Percentiles rank a stretch among this genome's conserved stretches.
Evolutionary conservation across 2,113 vertebrate species (phyloP).

Genomic region (Vombatus ursinus): DNA sequence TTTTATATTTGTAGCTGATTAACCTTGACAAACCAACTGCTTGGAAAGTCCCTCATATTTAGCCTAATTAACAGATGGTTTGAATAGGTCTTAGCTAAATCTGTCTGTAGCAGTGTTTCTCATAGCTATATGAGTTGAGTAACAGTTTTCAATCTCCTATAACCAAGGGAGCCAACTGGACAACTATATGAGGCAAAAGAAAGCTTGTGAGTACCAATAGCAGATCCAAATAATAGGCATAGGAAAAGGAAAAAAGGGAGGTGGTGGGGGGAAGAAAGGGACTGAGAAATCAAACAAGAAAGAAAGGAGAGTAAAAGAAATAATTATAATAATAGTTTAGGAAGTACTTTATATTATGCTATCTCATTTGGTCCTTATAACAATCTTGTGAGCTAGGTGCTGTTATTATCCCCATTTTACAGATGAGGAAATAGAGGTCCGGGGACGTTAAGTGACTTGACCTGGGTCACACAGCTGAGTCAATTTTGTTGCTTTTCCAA

Average conservation of each 20-base stretch:
- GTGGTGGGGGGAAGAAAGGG: not conserved
- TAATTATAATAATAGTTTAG: not conserved
- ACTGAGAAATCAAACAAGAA: not conserved
- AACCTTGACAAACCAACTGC: not conserved
- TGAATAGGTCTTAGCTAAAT: not conserved
- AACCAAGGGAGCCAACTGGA: not conserved
- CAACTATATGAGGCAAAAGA: not conserved
- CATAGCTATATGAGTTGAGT: not conserved
- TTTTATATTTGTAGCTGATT: not conserved
- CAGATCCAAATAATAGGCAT: not conserved
- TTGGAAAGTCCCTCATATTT: not conserved
- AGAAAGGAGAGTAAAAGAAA: not conserved
- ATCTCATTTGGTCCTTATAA: not conserved
- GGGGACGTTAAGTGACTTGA: not conserved
- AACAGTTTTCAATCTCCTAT: not conserved
- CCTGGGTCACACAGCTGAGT: not conserved
- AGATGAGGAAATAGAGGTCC: not conserved
- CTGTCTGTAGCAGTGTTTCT: not conserved
- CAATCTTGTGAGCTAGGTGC: not conserved
- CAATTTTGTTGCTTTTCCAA: not conserved
- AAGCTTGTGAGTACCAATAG: not conserved
- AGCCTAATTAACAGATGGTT: not conserved
- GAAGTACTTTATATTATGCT: not conserved
- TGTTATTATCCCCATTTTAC: not conserved
- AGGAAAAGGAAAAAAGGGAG: not conserved